Evolutionary conservation across 2,113 vertebrate genomes (phyloP).

Genomic region (Phalacrocorax brasilianus): DNA sequence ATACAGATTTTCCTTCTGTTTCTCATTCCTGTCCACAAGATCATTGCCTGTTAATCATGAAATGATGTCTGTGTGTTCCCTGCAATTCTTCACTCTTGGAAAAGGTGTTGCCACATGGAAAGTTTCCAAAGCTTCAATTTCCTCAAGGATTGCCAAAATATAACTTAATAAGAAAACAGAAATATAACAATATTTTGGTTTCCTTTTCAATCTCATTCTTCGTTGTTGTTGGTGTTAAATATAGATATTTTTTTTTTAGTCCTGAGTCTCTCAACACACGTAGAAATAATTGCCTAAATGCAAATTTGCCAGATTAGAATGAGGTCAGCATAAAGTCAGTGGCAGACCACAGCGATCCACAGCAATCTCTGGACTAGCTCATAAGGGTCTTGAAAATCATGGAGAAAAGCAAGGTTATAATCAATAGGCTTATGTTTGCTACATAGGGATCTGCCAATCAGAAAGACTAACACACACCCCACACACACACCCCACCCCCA

Average conservation of each 20-base stretch:
- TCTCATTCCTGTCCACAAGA: neutral
- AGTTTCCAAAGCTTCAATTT: constrained; percentile 50
- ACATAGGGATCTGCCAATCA: neutral
- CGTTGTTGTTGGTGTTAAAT: constrained; percentile 8
- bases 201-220: constrained; percentile 28
- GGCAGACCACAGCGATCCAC: neutral
- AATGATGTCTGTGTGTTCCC: neutral
- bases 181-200: constrained; percentile 34
- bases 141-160: constrained; percentile 34
- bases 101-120: constrained; percentile 32
- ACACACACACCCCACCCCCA: too few species aligned
- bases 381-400: neutral
- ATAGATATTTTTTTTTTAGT: neutral
- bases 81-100: constrained; percentile 16
- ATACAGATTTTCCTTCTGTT: neutral
- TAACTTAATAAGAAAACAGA: constrained; percentile 58
- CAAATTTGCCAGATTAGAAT: neutral
- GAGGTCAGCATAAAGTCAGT: neutral
- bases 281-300: constrained; percentile 39
- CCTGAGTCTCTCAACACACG: neutral
- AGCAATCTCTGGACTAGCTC: neutral
- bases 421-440: neutral
- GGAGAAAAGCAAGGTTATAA: neutral
- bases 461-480: neutral
- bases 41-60: constrained; percentile 3